These are phyloP conservation scores for Enteromius radiatus DNA, from an alignment of 2,797 vertebrate species.

Conservation along the genomic window DNA sequence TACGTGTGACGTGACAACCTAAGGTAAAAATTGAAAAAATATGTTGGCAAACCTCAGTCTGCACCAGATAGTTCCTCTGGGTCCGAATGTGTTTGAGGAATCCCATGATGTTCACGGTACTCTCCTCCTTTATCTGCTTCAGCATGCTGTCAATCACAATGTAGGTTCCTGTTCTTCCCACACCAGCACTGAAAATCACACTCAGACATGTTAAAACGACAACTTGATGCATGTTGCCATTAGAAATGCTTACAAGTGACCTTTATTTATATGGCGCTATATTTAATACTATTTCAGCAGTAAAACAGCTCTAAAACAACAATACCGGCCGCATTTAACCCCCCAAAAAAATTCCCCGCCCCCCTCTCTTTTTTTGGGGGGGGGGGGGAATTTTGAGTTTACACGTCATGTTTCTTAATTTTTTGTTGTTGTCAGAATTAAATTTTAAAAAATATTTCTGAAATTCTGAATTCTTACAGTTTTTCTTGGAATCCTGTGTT, in stretches of 20 bases:
- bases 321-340: no score
- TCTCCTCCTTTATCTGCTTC: constrained; percentile 93
- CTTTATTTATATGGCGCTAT: neutral
- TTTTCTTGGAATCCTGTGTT: no score
- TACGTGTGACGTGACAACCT: no score
- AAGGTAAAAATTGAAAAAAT: no score
- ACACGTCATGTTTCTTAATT: no score
- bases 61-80: constrained; percentile 97
- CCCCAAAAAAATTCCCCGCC: no score
- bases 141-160: constrained; percentile 97
- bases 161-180: constrained; percentile 94
- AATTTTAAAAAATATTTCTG: no score
- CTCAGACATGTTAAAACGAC: neutral
- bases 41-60: constrained; percentile 87
- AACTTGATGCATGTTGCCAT: neutral
- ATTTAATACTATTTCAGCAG: neutral
- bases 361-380: no score
- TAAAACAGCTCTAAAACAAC: neutral
- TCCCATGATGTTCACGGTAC: constrained; percentile 90
- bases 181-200: constrained; percentile 84
- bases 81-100: constrained; percentile 96
- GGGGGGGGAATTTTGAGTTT: no score
- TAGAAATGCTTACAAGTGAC: neutral
- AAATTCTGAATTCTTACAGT: no score
- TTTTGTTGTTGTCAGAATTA: no score